Base-by-base conservation (phyloP, 2,888 invertebrate genomes). In the Drosophila leonis region DNA sequence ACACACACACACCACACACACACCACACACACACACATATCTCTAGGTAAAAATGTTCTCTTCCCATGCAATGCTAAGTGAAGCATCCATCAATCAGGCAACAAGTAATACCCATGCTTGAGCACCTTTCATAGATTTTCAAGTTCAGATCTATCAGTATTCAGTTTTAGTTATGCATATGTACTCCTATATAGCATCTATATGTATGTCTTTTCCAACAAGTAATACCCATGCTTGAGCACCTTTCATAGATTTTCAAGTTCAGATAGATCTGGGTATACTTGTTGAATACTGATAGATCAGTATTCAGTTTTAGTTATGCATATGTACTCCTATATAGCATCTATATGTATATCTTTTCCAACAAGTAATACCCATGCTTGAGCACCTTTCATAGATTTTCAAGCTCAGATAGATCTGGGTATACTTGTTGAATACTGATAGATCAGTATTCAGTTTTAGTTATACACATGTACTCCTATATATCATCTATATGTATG, bases 11-110 rank as follows among this genome's bases (percentile, higher is more conserved):
- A 35, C 37, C 18, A 10, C 18, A 10, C 18, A 37, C 37, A 1
- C 18, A 41, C 3, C 18, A 20, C 18, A 41, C 9, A 10, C 18
- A 18, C 12, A 42, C 31, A 18, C 31, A 49, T 37, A 37, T 37
- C 52, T 37, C 24, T 52, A 35, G 35, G n/a, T 48, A 48, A 9
- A 48, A 29, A 48, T 48, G 27, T 48, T 48, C 29, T 46, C 46
- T 27, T 46, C 8, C n/a, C n/a, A 8, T 8, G 9, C 44, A 8
- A 24, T 35, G 4, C 35, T 39, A n/a, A 7, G 18, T n/a, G n/a
- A 27, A 24, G 44, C 42, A 42, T 20, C 1, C 8, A n/a, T n/a
- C n/a, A n/a, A n/a, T n/a, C n/a, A n/a, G 41, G 18, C 18, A 20
- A 1, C 12, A 24, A 5, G 44, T 44, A 44, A 24, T 24, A 20